Conservation (phyloP, 2,888 invertebrate genomes). For the Hydroisotoma schaefferi region DNA sequence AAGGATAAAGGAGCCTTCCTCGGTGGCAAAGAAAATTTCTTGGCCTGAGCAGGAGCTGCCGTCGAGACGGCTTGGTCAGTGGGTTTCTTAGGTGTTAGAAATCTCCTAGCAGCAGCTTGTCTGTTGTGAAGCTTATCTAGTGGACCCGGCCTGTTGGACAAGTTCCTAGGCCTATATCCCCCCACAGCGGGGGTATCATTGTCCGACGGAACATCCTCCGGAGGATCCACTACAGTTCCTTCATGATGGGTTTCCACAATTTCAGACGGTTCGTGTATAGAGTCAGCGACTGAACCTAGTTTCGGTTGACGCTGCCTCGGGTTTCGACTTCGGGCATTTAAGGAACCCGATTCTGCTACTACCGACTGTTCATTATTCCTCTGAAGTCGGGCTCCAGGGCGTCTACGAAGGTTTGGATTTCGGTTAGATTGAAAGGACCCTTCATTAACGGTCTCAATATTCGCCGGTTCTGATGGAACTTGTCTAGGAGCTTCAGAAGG, state of each 20-base stretch:
- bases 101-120: constrained; percentile 6
- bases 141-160: constrained; percentile 8
- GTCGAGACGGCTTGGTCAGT: background rate
- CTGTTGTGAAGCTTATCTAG: constrained; percentile 7
- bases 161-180: background rate
- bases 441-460: background rate
- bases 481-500: background rate
- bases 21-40: background rate
- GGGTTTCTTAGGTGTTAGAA: constrained; percentile 4
- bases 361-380: too few relatives aligned
- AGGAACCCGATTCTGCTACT: too few relatives aligned
- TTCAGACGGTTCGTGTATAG: constrained; percentile 1
- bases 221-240: background rate
- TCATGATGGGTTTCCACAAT: too few relatives aligned
- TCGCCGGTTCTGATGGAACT: background rate
- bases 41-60: background rate
- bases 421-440: background rate
- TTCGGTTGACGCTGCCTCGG: too few relatives aligned
- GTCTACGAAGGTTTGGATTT: background rate
- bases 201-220: background rate
- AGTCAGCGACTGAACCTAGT: background rate
- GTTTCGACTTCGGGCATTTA: too few relatives aligned
- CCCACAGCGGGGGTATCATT: background rate
- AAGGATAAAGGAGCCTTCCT: constrained; percentile 3
- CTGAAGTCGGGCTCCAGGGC: background rate